Evolutionary conservation across 2,113 vertebrate species (phyloP).

Genomic region (Mugil cephalus): DNA sequence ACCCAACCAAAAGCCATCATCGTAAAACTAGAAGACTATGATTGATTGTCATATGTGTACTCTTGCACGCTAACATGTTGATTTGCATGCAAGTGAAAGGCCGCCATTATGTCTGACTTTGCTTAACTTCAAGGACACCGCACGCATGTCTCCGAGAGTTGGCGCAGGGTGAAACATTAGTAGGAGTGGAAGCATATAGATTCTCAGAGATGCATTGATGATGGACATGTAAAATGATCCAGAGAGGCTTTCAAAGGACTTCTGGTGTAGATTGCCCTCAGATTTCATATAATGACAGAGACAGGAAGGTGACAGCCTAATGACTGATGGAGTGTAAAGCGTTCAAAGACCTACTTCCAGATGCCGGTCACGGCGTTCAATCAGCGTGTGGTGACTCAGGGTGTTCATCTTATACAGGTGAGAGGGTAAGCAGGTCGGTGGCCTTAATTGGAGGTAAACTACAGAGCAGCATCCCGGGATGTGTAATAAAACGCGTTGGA

Average conservation of each 20-base stretch:
- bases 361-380: slow-evolving; percentile 20
- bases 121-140: too few relatives aligned
- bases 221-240: too few relatives aligned
- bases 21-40: too few relatives aligned
- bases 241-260: neutral
- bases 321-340: too few relatives aligned
- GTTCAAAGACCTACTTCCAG: neutral
- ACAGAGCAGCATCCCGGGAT: slow-evolving; percentile 30
- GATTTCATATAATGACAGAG: neutral
- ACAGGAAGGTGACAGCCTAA: neutral
- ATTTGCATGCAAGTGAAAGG: too few relatives aligned
- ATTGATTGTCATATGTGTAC: too few relatives aligned
- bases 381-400: neutral
- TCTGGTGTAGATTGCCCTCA: neutral
- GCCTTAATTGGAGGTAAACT: slow-evolving; percentile 39
- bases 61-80: too few relatives aligned
- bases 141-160: too few relatives aligned
- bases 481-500: slow-evolving; percentile 56
- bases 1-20: too few relatives aligned
- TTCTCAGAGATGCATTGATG: neutral
- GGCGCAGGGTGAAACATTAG: neutral
- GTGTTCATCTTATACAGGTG: neutral
- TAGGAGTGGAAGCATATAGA: neutral
- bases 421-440: neutral
- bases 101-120: too few relatives aligned